Base-by-base conservation (phyloP, 2,113 vertebrate species). In the Malurus melanocephalus region DNA sequence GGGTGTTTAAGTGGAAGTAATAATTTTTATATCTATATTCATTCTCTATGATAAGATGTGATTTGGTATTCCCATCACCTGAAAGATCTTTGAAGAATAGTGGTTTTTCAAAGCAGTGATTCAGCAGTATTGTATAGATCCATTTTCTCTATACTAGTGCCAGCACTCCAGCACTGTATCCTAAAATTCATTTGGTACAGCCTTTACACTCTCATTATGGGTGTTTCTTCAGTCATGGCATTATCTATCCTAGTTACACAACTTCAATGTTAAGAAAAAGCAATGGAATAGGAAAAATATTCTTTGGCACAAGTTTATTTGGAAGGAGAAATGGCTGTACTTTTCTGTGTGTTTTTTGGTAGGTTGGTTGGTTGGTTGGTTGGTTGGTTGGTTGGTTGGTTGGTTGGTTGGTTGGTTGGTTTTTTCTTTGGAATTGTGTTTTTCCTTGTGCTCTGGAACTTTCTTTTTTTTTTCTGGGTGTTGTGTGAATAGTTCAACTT, bases 1-100 rank as follows among this genome's bases (percentile, higher is more conserved):
- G 42, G 38, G n/a, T 60, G 8, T 78, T 68, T 8, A 4, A 62
- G 52, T 80, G 43, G 17, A 74, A 80, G 19, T 45, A 68, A 30
- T 75, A 85, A 60, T 85, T n/a, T 55, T 82, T 95, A 56, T 3
- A 9, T 69, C 83, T 91, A 5, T 53, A 49, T 69, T 90, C 1
- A 42, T 85, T 73, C 43, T 88, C 68, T 69, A 4, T 17, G 66
- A 68, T 69, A 88, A 76, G 27, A 60, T 74, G 51, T 88, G 42
- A 68, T 82, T 89, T 13, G 13, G 13, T 62, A 80, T 81, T 86
- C 30, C 43, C 24, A 16, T 59, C 45, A 71, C 14, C 26, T 64
- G 87, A 60, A 81, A 49, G 28, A n/a, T 67, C 66, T 88, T 75
- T 74, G 57, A 79, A 78, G 46, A 83, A 24, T 3, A 52, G 26